Conservation (phyloP, 1,140 invertebrate genomes). For the Drosophila albomicans region DNA sequence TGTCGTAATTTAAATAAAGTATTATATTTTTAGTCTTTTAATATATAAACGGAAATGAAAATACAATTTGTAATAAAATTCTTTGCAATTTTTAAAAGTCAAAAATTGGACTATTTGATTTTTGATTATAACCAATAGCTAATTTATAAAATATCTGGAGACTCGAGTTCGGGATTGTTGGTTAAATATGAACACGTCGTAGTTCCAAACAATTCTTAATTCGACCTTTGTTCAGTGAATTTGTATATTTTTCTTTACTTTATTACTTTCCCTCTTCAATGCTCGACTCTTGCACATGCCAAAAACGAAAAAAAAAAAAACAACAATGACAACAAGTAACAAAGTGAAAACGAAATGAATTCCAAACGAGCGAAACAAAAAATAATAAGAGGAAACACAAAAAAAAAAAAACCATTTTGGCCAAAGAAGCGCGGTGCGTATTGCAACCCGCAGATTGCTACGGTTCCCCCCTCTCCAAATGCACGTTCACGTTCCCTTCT, state of each 20-base stretch:
- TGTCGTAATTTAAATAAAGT: too few relatives aligned
- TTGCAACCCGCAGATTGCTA: conserved; percentile 71
- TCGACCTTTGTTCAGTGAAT: neutral
- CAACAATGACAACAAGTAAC: conserved; percentile 15
- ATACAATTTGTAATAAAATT: too few relatives aligned
- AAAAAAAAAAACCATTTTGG: conserved; percentile 69
- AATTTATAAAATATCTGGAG: too few relatives aligned
- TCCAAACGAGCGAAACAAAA: conserved; percentile 41
- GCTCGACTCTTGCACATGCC: conserved; percentile 26
- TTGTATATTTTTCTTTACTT: neutral
- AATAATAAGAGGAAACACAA: conserved; percentile 8
- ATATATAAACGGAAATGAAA: too few relatives aligned
- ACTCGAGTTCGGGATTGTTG: neutral
- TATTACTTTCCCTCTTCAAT: too few relatives aligned
- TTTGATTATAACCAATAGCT: too few relatives aligned
- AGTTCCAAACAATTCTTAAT: neutral
- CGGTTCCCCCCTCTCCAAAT: conserved; percentile 8
- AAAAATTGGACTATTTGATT: too few relatives aligned
- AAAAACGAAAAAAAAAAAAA: conserved; percentile 28
- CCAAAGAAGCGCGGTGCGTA: conserved; percentile 62
- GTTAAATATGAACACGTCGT: neutral
- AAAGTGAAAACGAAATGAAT: conserved; percentile 47
- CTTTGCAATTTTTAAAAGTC: too few relatives aligned
- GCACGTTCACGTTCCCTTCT: neutral
- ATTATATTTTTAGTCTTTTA: too few relatives aligned